These are phyloP conservation scores for Phylloscopus trochilus DNA, from an alignment of 2,113 vertebrate species.

Conservation along the genomic window DNA sequence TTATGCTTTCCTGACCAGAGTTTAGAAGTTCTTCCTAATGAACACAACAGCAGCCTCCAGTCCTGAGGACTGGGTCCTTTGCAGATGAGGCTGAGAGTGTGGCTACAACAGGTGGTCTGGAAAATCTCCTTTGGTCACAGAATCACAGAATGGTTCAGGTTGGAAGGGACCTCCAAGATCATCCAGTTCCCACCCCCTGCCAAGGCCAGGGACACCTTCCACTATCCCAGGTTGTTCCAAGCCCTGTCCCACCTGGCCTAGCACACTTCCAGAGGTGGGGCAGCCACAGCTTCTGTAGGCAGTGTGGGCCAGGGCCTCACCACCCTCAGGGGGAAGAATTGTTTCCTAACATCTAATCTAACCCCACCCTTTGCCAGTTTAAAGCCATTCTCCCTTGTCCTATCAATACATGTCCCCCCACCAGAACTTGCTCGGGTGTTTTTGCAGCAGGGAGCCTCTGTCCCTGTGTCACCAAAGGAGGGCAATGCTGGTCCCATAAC, in stretches of 20 bases:
- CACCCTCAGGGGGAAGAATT: neutral
- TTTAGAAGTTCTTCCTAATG: neutral
- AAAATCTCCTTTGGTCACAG: neutral
- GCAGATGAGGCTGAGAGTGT: neutral
- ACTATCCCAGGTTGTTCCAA: neutral
- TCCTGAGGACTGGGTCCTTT: neutral
- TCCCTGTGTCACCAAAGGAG: fast-evolving
- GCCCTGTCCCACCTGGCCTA: neutral
- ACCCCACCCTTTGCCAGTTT: neutral
- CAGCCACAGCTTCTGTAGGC: neutral
- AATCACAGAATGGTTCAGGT: neutral
- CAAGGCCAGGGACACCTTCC: neutral
- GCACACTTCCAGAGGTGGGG: neutral
- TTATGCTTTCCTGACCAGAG: neutral
- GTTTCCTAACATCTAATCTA: neutral
- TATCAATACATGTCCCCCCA: too few species aligned
- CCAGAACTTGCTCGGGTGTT: neutral
- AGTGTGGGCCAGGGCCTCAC: fast-evolving
- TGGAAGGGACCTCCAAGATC: neutral
- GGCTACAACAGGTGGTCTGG: neutral
- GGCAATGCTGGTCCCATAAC: too few species aligned
- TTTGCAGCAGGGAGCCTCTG: neutral
- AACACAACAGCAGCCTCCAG: neutral
- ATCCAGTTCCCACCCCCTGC: neutral
- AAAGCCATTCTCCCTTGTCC: neutral